These are phyloP conservation scores for Zaprionus gabonicus DNA, from an alignment of 1,140 invertebrate genomes.

Conservation along the genomic window DNA sequence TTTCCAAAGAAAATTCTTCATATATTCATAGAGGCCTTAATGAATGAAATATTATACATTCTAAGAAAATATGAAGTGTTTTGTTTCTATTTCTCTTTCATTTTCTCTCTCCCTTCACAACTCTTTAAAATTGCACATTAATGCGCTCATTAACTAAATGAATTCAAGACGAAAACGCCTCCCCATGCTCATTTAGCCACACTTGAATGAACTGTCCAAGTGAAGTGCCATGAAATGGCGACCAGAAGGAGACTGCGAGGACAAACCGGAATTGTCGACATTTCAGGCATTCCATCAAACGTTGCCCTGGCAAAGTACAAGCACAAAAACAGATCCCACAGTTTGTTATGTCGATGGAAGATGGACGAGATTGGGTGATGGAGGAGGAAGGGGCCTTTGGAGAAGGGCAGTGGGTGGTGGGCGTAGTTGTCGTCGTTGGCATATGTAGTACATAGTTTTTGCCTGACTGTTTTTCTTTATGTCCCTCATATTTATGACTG, in stretches of 20 bases:
- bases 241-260: background rate
- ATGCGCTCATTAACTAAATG: conserved; percentile 57
- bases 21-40: too few species aligned
- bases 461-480: conserved; percentile 50
- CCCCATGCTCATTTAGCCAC: conserved; percentile 40
- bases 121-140: conserved; percentile 1
- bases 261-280: conserved; percentile 37
- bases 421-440: conserved; percentile 26
- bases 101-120: background rate
- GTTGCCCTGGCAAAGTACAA: conserved; percentile 66
- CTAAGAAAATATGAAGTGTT: background rate
- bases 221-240: conserved; percentile 10
- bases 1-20: too few species aligned
- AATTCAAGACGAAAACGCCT: conserved; percentile 33
- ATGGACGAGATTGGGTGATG: conserved; percentile 14
- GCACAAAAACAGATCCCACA: conserved; percentile 42
- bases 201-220: conserved; percentile 45
- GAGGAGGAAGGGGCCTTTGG: background rate
- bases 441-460: conserved; percentile 62
- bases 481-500: conserved; percentile 75
- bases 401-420: background rate
- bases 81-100: background rate
- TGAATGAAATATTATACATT: too few species aligned
- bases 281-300: conserved; percentile 62
- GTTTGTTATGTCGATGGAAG: conserved; percentile 76